phyloP scores from a whole-genome alignment of 2,797 vertebrate species.

The Spondyliosoma cantharus region DNA sequence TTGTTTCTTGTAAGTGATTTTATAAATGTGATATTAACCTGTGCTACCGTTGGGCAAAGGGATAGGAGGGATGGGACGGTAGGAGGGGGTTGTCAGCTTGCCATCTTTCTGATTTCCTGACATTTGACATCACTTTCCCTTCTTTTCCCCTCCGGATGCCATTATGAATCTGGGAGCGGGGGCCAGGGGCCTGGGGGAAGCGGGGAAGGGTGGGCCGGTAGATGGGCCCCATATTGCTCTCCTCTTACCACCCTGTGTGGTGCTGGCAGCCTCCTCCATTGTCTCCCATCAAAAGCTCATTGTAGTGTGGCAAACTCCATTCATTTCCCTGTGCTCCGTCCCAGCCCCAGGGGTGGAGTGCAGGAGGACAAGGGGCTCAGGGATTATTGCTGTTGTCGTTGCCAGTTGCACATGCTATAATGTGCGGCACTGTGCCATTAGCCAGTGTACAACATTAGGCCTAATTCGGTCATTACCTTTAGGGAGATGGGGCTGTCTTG shows the following conservation, averaged over 20 bases:
- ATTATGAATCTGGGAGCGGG: slow-evolving; percentile 84
- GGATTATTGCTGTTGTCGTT: slow-evolving; percentile 85
- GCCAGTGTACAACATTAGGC: slow-evolving; percentile 88
- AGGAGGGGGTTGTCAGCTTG: slow-evolving; percentile 80
- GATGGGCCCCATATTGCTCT: slow-evolving; percentile 87
- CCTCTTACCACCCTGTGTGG: slow-evolving; percentile 84
- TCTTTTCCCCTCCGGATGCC: slow-evolving; percentile 84
- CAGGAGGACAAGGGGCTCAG: slow-evolving; percentile 84
- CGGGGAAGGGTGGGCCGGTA: slow-evolving; percentile 76
- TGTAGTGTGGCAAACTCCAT: slow-evolving; percentile 89
- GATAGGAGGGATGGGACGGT: slow-evolving; percentile 71
- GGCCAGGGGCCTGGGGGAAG: slow-evolving; percentile 78
- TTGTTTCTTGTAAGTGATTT: slow-evolving; percentile 86
- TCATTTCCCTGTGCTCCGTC: slow-evolving; percentile 84
- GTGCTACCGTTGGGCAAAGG: slow-evolving; percentile 80
- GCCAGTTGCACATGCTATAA: slow-evolving; percentile 86
- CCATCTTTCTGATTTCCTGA: slow-evolving; percentile 88
- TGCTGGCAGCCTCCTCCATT: slow-evolving; percentile 88
- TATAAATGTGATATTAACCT: slow-evolving; percentile 88
- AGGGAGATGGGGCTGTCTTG: slow-evolving; percentile 84
- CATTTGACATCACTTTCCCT: slow-evolving; percentile 88
- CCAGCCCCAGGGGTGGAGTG: slow-evolving; percentile 84
- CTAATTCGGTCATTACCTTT: slow-evolving; percentile 91
- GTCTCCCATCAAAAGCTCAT: slow-evolving; percentile 92
- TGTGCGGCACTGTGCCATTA: slow-evolving; percentile 87